Evolutionary conservation across 2,888 invertebrate genomes (phyloP).

Genomic region (Hypomecis atomaria): DNA sequence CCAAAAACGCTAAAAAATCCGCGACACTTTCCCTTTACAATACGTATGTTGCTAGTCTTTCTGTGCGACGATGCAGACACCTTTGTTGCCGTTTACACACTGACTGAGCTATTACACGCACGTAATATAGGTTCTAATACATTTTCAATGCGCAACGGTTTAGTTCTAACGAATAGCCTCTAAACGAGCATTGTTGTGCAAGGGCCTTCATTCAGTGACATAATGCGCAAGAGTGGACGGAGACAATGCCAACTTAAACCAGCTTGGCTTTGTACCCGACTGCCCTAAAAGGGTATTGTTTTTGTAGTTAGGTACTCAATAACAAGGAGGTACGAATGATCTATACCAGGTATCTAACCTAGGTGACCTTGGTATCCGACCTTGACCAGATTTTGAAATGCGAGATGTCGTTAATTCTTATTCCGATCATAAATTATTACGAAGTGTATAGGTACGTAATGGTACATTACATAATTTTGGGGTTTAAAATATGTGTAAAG

Average conservation of each 20-base stretch:
- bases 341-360: no score
- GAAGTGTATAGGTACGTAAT: no score
- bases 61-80: conserved; percentile 9
- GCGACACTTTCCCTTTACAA: conserved; percentile 65
- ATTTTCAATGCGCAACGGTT: conserved; percentile 41
- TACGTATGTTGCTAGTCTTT: conserved; percentile 26
- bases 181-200: conserved; percentile 24
- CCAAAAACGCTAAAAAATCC: conserved; percentile 60
- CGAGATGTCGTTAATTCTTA: no score
- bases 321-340: no score
- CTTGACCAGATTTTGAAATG: no score
- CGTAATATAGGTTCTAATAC: conserved; percentile 46
- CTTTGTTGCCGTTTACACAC: conserved; percentile 40
- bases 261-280: not conserved
- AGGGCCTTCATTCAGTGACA: conserved; percentile 23
- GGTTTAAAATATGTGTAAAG: no score
- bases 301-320: no score
- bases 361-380: no score
- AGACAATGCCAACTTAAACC: conserved; percentile 3
- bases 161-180: conserved; percentile 18
- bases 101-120: conserved; percentile 42
- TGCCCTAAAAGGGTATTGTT: not conserved
- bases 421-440: no score
- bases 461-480: no score
- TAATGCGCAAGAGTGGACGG: conserved; percentile 9